Evolutionary conservation across 2,888 invertebrate genomes (phyloP), one percentile per base, ranked within the genome.

Genomic region (Willowsia nigromaculata): DNA sequence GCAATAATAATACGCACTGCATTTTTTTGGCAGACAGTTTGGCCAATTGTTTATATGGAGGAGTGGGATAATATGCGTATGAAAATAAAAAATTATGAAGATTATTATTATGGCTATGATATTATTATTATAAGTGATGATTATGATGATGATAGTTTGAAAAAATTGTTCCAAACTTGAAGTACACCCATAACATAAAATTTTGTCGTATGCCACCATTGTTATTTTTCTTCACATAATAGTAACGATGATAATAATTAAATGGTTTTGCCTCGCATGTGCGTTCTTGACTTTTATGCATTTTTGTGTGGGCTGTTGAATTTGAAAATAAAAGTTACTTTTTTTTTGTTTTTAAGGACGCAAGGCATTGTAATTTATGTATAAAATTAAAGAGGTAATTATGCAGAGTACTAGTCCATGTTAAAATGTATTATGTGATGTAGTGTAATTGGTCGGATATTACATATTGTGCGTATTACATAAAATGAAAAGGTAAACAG

Each of bases 181-280:
- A 18, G 27, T 56, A 56, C 4, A 13, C 9, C 30, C n/a, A n/a
- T n/a, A n/a, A n/a, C n/a, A n/a, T n/a, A n/a, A n/a, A n/a, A n/a
- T n/a, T n/a, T n/a, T n/a, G 5, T 25, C 27, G 25, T 25, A 56
- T n/a, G n/a, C n/a, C 76, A 62, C 18, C 30, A 53, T 50, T 50
- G 76, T 53, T 33, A 53, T 78, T 53, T 50, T 78, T 53, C 53
- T 78, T 53, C 40, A 62, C 33, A 62, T 62, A 30, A 47, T n/a
- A n/a, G n/a, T n/a, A n/a, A n/a, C n/a, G n/a, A 43, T 47, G 59
- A 50, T 62, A 65, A 82, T 82, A 47, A 65, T 50, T n/a, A 25
- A n/a, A n/a, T 30, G 7, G 47, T 6, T 47, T 50, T 65, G 37
- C 25, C 9, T 18, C 53, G 53, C 53, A 25, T 53, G 50, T 33